Evolutionary conservation across 2,888 invertebrate species (phyloP), one percentile per base, ranked within the genome.

Genomic region (Mactromeris polynyma): DNA sequence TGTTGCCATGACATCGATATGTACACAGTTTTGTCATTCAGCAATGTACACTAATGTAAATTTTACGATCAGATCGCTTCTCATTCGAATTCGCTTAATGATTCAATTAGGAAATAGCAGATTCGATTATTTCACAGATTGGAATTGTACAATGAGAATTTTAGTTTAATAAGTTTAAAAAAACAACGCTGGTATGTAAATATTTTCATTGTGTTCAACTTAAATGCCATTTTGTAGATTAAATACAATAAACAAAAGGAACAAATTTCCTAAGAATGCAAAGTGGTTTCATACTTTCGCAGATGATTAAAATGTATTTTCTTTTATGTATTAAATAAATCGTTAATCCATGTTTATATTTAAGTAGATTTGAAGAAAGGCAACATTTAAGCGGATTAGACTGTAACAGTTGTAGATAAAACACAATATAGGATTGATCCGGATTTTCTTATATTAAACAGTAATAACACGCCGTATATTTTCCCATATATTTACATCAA

Each of bases 331-430:
- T 73, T 73, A 36, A 73, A 33, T 73, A 73, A 73, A 33, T 19
- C 73, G 36, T 73, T 73, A 73, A 73, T 73, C 73, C 26, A 26
- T 73, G 36, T 36, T 73, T 73, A 73, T 73, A 33, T 73, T 73
- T 36, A 36, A 73, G 26, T 73, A 73, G 58, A 73, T 73, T 33
- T 26, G 73, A 73, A 17, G 73, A 73, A 73, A 73, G 73, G 73
- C 73, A 73, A 33, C 33, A 36, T 1, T 17, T 36, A 73, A 73
- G 73, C 73, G 73, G 73, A 73, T 73, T 36, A 33, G 4, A 9
- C 17, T 11, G 26, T 73, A 73, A 73, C 36, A 33, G 19, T 36
- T 17, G 33, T 36, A 19, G 17, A 6, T 31, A 69, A 33, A 33
- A 73, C 73, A 73, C 36, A 73, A 36, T 33, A 33, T 3, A 73